These are phyloP conservation scores for Drosophila ficusphila DNA, from an alignment of 1,140 invertebrate genomes.

Conservation along the genomic window DNA sequence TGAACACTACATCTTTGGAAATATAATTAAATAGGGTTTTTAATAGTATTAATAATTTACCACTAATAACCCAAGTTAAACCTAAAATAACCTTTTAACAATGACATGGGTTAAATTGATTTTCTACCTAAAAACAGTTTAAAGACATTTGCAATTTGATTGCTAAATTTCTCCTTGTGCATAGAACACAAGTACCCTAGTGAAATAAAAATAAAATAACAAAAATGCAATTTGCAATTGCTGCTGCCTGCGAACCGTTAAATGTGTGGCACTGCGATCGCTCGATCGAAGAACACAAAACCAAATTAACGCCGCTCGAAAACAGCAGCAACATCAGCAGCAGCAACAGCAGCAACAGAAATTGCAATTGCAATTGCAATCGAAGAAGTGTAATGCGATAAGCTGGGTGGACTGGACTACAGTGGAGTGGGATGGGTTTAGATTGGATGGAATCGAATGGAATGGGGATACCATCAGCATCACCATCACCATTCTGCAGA, in stretches of 20 bases:
- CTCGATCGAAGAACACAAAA: conserved; percentile 64
- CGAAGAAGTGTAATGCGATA: conserved; percentile 73
- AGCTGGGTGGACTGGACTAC: conserved; percentile 53
- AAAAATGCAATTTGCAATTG: conserved; percentile 77
- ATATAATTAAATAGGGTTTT: not conserved
- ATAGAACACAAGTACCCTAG: not conserved
- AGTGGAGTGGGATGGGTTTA: not conserved
- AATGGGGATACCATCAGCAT: conserved; percentile 18
- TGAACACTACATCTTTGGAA: not conserved
- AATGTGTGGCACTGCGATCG: conserved; percentile 63
- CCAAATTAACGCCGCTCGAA: conserved; percentile 80
- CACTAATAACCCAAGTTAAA: too few species aligned
- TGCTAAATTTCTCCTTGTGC: not conserved
- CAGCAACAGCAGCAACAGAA: conserved; percentile 29
- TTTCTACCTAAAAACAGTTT: too few species aligned
- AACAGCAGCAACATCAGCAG: conserved; percentile 24
- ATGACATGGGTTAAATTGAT: too few species aligned
- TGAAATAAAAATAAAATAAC: conserved; percentile 21
- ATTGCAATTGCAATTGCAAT: conserved; percentile 37
- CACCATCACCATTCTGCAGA: conserved; percentile 14
- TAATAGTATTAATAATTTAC: too few species aligned
- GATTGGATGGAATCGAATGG: conserved; percentile 20
- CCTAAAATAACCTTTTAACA: too few species aligned
- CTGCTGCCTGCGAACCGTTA: conserved; percentile 53
- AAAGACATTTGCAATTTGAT: too few species aligned